These are phyloP conservation scores for Maniola jurtina DNA, from an alignment of 1,140 invertebrate species.

Conservation along the genomic window DNA sequence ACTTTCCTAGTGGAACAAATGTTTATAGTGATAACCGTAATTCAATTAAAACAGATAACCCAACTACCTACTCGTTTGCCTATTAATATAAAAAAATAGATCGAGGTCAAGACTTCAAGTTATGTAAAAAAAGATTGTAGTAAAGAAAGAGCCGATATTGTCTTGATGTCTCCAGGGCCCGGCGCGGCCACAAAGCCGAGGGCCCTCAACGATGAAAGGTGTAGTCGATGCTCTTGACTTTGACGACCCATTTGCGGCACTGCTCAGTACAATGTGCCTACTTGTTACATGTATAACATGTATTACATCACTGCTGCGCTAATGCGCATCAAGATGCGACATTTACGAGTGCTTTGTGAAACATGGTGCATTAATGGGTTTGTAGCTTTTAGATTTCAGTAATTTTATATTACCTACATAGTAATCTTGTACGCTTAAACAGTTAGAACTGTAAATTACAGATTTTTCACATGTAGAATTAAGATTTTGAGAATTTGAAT, in stretches of 20 bases:
- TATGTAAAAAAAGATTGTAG: background rate
- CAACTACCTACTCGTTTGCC: too few species aligned
- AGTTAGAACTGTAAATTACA: too few species aligned
- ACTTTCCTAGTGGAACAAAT: too few species aligned
- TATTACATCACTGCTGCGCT: background rate
- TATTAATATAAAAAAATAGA: background rate
- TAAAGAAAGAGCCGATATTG: background rate
- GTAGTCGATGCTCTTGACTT: background rate
- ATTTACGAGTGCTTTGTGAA: background rate
- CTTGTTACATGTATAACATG: background rate
- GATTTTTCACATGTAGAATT: too few species aligned
- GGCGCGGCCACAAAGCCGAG: background rate
- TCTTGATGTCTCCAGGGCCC: background rate
- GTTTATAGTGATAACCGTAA: too few species aligned
- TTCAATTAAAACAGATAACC: too few species aligned
- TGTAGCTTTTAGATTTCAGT: too few species aligned
- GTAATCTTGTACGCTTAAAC: too few species aligned
- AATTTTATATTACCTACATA: too few species aligned
- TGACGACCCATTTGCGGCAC: background rate
- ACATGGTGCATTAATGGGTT: too few species aligned
- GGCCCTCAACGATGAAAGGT: background rate
- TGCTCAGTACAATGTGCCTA: background rate
- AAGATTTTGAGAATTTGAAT: too few species aligned
- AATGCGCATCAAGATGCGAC: background rate
- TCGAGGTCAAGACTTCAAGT: background rate